phyloP scores from a whole-genome alignment of 2,797 vertebrate species.

The Galaxias olidus region DNA sequence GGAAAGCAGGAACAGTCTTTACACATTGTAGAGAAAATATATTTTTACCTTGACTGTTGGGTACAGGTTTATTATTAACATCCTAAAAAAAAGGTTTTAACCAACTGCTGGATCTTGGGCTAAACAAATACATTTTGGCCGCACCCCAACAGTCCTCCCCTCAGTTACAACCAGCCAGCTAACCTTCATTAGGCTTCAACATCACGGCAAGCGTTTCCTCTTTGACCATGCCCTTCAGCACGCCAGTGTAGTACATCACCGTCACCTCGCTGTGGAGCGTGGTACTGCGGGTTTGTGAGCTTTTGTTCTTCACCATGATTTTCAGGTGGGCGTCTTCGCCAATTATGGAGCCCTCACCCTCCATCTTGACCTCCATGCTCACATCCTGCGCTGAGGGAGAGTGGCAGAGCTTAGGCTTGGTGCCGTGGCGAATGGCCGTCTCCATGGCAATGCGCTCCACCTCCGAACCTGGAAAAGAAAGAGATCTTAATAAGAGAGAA shows the following conservation, averaged over 20 bases:
- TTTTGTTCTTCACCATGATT: slow-evolving; percentile 80
- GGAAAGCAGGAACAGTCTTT: slow-evolving; percentile 18
- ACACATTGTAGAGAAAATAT: too few relatives aligned
- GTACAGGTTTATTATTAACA: too few relatives aligned
- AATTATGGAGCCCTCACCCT: slow-evolving; percentile 77
- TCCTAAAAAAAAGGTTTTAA: too few relatives aligned
- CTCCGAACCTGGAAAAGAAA: slow-evolving; percentile 73
- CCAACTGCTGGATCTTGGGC: too few relatives aligned
- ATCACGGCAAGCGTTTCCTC: slow-evolving; percentile 74
- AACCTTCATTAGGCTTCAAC: slow-evolving; percentile 82
- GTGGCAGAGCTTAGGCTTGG: slow-evolving; percentile 79
- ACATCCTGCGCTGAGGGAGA: slow-evolving; percentile 76
- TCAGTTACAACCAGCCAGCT: too few relatives aligned
- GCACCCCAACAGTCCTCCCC: too few relatives aligned
- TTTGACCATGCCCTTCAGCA: slow-evolving; percentile 81
- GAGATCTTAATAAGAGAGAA: too few relatives aligned
- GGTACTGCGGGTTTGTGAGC: slow-evolving; percentile 72
- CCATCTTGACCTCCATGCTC: slow-evolving; percentile 75
- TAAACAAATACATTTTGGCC: too few relatives aligned
- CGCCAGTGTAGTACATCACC: slow-evolving; percentile 90
- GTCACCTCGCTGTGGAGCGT: slow-evolving; percentile 85
- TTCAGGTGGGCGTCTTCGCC: slow-evolving; percentile 79
- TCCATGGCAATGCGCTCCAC: slow-evolving; percentile 88
- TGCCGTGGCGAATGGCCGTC: slow-evolving; percentile 84
- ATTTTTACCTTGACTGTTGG: too few relatives aligned